phyloP scores from a whole-genome alignment of 1,140 invertebrate species.

The Drosophila erecta region DNA sequence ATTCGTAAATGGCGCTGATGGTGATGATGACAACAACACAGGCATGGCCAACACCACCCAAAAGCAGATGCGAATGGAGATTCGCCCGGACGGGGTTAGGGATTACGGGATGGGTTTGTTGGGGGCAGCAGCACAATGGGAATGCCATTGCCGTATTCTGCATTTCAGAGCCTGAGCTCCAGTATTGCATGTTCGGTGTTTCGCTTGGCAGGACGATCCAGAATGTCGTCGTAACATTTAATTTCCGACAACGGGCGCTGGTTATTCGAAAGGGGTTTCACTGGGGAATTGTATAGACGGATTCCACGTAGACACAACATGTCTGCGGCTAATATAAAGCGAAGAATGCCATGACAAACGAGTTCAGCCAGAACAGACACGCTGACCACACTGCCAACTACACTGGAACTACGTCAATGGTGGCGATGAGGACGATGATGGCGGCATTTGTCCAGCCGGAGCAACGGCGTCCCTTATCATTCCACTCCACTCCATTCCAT shows the following conservation, averaged over 20 bases:
- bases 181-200: constrained; percentile 41
- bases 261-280: not conserved
- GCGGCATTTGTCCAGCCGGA: constrained; percentile 43
- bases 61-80: constrained; percentile 38
- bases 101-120: constrained; percentile 9
- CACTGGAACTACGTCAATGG: constrained; percentile 13
- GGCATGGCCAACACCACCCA: constrained; percentile 35
- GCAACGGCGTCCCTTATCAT: not conserved
- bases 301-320: constrained; percentile 59
- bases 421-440: constrained; percentile 31
- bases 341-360: constrained; percentile 74
- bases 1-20: constrained; percentile 81
- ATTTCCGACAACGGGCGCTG: constrained; percentile 66
- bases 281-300: not conserved
- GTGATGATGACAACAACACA: constrained; percentile 71
- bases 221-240: constrained; percentile 77
- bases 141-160: constrained; percentile 54
- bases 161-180: constrained; percentile 57
- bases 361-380: constrained; percentile 42
- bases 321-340: constrained; percentile 79
- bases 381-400: constrained; percentile 29
- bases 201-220: constrained; percentile 51
- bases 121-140: constrained; percentile 28
- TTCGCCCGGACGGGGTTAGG: not conserved
- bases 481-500: constrained; percentile 26